Conservation (phyloP, 2,113 vertebrate genomes). For the Agelaius phoeniceus region DNA sequence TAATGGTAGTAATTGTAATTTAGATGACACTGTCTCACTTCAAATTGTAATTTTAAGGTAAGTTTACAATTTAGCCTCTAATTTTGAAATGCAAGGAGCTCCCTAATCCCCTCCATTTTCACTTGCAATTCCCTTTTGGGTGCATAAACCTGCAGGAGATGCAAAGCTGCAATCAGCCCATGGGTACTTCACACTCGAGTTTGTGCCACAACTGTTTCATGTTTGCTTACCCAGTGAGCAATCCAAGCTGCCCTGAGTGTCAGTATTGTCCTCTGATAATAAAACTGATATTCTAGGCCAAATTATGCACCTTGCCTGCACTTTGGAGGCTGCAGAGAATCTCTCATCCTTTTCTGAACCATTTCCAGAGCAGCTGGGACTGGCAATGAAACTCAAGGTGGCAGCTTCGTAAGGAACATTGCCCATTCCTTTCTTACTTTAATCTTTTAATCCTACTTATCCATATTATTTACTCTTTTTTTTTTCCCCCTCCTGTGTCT, state of each 20-base stretch:
- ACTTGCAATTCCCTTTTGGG: neutral
- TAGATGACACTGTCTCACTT: neutral
- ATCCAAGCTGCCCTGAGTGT: neutral
- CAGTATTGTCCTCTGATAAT: neutral
- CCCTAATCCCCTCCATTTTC: neutral
- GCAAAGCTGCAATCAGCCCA: neutral
- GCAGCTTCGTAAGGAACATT: neutral
- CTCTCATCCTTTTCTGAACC: neutral
- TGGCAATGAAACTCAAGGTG: neutral
- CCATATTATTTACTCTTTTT: neutral
- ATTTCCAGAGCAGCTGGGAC: neutral
- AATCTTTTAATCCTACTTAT: constrained; percentile 43
- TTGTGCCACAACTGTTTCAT: neutral
- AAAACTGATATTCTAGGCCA: neutral
- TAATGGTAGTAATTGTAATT: neutral
- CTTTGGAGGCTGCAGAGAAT: neutral
- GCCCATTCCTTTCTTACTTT: neutral
- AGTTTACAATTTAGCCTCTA: neutral
- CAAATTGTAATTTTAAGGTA: neutral
- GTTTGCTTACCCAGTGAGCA: neutral
- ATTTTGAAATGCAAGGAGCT: neutral
- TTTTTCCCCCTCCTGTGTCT: neutral
- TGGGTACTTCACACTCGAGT: rapidly evolving
- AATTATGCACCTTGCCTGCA: neutral
- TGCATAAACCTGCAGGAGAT: neutral